Percentiles rank a stretch among this genome's conserved stretches.
These are phyloP conservation scores for Lepidocyrtinus sp. DNA, from an alignment of 2,888 invertebrate genomes.

Conservation along the genomic window DNA sequence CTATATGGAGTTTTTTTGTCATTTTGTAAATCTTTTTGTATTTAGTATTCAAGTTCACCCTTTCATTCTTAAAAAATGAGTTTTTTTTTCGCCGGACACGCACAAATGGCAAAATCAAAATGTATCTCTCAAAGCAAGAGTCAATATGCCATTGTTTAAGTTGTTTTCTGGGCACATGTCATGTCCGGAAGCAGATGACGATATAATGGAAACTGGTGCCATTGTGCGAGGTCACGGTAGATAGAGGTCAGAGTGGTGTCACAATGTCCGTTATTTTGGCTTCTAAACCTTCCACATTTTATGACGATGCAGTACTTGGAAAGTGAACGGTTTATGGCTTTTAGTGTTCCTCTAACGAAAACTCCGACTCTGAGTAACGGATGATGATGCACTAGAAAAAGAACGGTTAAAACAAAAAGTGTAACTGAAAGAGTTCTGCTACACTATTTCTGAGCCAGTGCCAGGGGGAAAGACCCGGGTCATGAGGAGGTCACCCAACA, in stretches of 20 bases:
- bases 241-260: conserved; percentile 35
- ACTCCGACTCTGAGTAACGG: no score
- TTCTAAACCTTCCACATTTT: background rate
- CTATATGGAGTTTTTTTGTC: conserved; percentile 13
- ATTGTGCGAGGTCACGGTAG: conserved; percentile 23
- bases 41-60: background rate
- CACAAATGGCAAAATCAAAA: conserved; percentile 46
- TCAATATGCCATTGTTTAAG: background rate
- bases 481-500: conserved; percentile 24
- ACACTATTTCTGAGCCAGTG: background rate
- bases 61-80: background rate
- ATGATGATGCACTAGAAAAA: no score
- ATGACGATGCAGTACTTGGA: background rate
- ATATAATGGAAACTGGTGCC: background rate
- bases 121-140: no score
- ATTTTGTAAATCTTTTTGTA: conserved; percentile 3
- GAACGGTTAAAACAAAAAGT: background rate
- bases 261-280: conserved; percentile 42
- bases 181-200: conserved; percentile 49
- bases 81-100: conserved; percentile 40
- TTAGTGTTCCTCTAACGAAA: background rate
- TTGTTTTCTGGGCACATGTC: conserved; percentile 15
- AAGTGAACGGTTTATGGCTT: background rate
- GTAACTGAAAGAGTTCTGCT: background rate
- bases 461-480: conserved; percentile 36